Percentiles rank a stretch among this genome's conserved stretches.
Conservation (phyloP, 2,113 vertebrate species). For the Heloderma charlesbogerti region DNA sequence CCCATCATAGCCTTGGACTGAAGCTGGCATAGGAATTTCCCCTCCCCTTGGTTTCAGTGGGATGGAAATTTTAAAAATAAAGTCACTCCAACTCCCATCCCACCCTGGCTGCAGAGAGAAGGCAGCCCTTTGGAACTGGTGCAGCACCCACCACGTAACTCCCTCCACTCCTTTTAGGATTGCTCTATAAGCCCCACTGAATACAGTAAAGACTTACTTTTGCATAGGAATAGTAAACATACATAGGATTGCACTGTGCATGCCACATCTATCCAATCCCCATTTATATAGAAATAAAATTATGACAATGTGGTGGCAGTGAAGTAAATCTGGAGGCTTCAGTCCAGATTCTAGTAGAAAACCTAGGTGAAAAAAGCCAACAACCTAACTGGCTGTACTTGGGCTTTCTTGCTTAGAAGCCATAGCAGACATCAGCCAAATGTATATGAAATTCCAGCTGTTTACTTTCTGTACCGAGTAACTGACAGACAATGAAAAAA, state of each 20-base stretch:
- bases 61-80: too few relatives aligned
- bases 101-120: too few relatives aligned
- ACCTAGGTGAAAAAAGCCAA: neutral
- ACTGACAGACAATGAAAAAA: neutral
- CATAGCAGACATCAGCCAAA: constrained; percentile 19
- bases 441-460: constrained; percentile 25
- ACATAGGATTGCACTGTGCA: neutral
- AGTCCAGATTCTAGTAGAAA: constrained; percentile 26
- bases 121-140: too few relatives aligned
- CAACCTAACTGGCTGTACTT: constrained; percentile 5
- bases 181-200: neutral
- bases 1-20: too few relatives aligned
- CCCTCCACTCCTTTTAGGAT: too few relatives aligned
- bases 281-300: neutral
- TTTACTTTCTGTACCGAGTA: neutral
- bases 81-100: too few relatives aligned
- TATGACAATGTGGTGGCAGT: neutral
- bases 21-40: too few relatives aligned
- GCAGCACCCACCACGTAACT: too few relatives aligned
- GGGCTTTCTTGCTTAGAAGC: constrained; percentile 1
- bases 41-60: too few relatives aligned
- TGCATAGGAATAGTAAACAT: neutral
- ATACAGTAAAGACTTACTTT: neutral
- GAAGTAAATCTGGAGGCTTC: neutral
- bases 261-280: neutral